Percentiles rank a stretch among this genome's conserved stretches.
These are phyloP conservation scores for Coenonympha arcania DNA, from an alignment of 2,888 invertebrate species.

Conservation along the genomic window DNA sequence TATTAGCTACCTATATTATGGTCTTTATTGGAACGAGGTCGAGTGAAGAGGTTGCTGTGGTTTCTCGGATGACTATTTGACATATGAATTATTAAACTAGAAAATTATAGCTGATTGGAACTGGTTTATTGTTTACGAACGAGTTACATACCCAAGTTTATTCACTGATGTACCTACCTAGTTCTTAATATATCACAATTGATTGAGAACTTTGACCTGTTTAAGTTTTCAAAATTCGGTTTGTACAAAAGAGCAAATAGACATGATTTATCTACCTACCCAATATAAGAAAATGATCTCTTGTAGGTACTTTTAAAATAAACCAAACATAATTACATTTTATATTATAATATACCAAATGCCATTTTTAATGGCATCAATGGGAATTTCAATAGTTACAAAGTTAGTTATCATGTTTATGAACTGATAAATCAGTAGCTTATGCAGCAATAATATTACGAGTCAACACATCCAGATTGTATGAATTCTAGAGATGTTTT, in stretches of 20 bases:
- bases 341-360: no score
- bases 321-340: no score
- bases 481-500: no score
- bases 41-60: constrained; percentile 20
- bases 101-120: constrained; percentile 1
- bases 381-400: no score
- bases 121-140: constrained; percentile 1
- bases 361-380: no score
- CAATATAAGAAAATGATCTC: no score
- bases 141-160: not conserved
- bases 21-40: constrained; percentile 23
- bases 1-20: constrained; percentile 8
- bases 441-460: no score
- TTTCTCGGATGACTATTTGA: constrained; percentile 18
- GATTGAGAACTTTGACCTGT: not conserved
- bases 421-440: no score
- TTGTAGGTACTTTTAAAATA: no score
- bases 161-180: not conserved
- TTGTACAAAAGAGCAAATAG: not conserved
- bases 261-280: not conserved
- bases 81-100: constrained; percentile 9
- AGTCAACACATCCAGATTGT: no score
- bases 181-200: not conserved
- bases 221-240: not conserved
- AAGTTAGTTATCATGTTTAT: no score